Evolutionary conservation across 2,888 invertebrate genomes (phyloP), one percentile per base, ranked within the genome.

Genomic region (Epinotia nisella): DNA sequence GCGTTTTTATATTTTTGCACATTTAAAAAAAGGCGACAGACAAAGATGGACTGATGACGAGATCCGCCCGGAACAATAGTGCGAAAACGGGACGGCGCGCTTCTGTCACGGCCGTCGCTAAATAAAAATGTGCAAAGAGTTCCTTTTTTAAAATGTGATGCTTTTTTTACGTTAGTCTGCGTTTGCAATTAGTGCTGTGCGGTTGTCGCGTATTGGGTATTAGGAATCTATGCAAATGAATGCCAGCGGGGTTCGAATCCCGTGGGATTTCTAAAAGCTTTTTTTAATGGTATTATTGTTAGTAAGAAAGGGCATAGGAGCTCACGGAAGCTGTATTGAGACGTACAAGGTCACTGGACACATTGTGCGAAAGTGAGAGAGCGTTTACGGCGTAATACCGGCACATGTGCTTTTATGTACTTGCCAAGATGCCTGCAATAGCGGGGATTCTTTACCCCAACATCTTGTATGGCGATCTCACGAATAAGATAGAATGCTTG

Each of bases 1-100:
- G 90, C 87, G 92, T 92, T 93, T 93, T 92, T 93, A 93, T 92
- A 92, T 93, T 93, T 92, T 92, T 92, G 91, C 92, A 92, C 91
- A 91, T 91, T 91, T 84, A 90, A 92, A 93, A 93, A 93, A 92
- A 92, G 87, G 90, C 85, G 90, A 84, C 87, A 92, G 93, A 93
- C 91, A 93, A 93, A 93, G 93, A 93, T 91, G 92, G 92, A 92
- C 87, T 91, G 92, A 90, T 92, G 93, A 92, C 90, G 92, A 88
- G 88, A 83, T 84, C 84, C 81, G 81, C 79, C 79, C 72, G 80
- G 83, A 90, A 93, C 92, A 92, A 92, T 91, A 84, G 85, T 79
- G 93, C 79, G 89, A 82, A 85, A 93, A 90, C 87, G 90, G 87
- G 93, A 93, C 87, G 80, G 87, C 85, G 82, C 79, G 87, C 83